phyloP scores from a whole-genome alignment of 2,888 invertebrate species.

The Oscheius sp. region DNA sequence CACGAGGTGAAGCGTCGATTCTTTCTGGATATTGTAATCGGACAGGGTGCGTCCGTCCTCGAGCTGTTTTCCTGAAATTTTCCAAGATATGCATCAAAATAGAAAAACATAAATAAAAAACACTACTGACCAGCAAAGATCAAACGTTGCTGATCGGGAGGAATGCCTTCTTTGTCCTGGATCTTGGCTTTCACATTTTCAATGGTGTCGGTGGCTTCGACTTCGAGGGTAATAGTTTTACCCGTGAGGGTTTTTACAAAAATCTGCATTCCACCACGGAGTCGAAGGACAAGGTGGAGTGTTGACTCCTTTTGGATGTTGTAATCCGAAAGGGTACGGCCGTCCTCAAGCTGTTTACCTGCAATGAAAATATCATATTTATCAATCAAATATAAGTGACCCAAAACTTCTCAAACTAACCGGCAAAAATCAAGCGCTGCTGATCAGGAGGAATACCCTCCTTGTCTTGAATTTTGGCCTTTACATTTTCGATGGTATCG shows the following conservation, averaged over 20 bases:
- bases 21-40: constrained; percentile 26
- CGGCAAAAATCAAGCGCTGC: constrained; percentile 60
- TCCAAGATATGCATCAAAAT: not conserved
- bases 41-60: constrained; percentile 41
- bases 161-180: constrained; percentile 26
- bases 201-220: constrained; percentile 21
- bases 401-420: too few relatives aligned
- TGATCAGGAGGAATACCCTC: constrained; percentile 63
- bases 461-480: constrained; percentile 61
- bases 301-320: too few relatives aligned
- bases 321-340: too few relatives aligned
- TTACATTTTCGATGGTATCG: too few relatives aligned
- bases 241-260: constrained; percentile 87
- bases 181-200: constrained; percentile 31
- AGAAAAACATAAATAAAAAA: not conserved
- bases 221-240: constrained; percentile 79
- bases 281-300: too few relatives aligned
- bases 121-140: constrained; percentile 31
- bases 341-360: too few relatives aligned
- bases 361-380: too few relatives aligned
- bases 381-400: too few relatives aligned
- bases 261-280: too few relatives aligned
- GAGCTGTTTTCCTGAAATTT: constrained; percentile 44
- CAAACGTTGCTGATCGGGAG: constrained; percentile 20
- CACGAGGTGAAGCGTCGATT: constrained; percentile 14